Evolutionary conservation across 35 echinoderm and acorn worm species (phyloP).

Genomic region (Apostichopus californicus): DNA sequence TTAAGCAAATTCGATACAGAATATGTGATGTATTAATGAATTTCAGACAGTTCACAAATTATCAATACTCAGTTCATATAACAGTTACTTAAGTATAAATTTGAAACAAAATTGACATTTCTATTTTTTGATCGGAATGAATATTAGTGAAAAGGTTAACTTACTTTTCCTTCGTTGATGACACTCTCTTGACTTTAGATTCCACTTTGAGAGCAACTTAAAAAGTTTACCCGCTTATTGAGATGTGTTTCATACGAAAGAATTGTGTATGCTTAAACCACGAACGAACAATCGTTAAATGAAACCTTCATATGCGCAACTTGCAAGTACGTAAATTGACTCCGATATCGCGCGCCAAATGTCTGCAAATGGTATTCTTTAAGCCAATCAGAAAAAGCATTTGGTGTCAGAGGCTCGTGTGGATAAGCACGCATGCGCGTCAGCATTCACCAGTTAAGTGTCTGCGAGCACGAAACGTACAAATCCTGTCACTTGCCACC

Average conservation of each 20-base stretch:
- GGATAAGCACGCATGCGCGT: conserved; percentile 31
- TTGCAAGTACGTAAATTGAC: conserved; percentile 40
- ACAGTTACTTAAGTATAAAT: too few relatives aligned
- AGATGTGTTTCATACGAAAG: conserved; percentile 23
- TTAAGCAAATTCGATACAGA: too few relatives aligned
- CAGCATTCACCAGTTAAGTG: conserved; percentile 33
- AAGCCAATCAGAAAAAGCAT: conserved; percentile 47
- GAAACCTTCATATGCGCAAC: conserved; percentile 31
- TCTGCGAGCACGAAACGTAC: conserved; percentile 28
- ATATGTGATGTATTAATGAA: too few relatives aligned
- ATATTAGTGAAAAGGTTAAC: not conserved
- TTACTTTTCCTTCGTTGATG: conserved; percentile 15
- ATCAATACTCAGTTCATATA: too few relatives aligned
- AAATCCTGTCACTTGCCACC: conserved; percentile 34
- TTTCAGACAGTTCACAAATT: too few relatives aligned
- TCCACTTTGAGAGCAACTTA: conserved; percentile 30
- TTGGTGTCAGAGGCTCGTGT: conserved; percentile 38
- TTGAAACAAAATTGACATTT: too few relatives aligned
- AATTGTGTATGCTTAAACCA: conserved; percentile 11
- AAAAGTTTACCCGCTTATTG: conserved; percentile 43
- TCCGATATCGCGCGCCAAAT: conserved; percentile 46
- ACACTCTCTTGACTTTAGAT: conserved; percentile 19
- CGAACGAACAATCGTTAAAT: conserved; percentile 40
- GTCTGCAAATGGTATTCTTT: conserved; percentile 34
- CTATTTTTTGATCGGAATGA: not conserved